Conservation (phyloP, 2,797 vertebrate species). For the Chaunax sp. region DNA sequence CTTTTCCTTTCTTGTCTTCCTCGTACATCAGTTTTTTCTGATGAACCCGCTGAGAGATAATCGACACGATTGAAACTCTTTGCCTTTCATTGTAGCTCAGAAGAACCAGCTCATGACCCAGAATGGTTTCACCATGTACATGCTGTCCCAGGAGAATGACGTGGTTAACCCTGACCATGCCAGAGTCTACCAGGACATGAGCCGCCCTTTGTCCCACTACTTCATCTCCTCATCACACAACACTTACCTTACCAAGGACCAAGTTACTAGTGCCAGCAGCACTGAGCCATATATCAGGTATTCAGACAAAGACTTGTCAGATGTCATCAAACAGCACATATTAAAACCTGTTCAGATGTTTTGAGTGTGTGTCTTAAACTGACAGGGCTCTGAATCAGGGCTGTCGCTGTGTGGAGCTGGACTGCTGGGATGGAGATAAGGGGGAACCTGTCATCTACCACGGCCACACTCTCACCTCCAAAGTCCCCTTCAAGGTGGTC, state of each 20-base stretch:
- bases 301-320: neutral
- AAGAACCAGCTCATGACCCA: slow-evolving; percentile 89
- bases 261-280: slow-evolving; percentile 94
- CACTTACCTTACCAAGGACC: slow-evolving; percentile 95
- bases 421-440: slow-evolving; percentile 96
- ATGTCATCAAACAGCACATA: neutral
- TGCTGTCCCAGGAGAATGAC: slow-evolving; percentile 90
- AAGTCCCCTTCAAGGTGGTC: slow-evolving; percentile 94
- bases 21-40: neutral
- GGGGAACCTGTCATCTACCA: slow-evolving; percentile 95
- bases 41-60: neutral
- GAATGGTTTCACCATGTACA: slow-evolving; percentile 97
- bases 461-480: slow-evolving; percentile 95
- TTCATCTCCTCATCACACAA: slow-evolving; percentile 91
- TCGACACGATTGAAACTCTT: neutral
- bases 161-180: slow-evolving; percentile 88
- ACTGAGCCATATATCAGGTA: slow-evolving; percentile 96
- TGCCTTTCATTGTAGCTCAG: slow-evolving; percentile 72
- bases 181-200: slow-evolving; percentile 92
- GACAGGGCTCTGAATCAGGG: slow-evolving; percentile 92
- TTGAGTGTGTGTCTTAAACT: slow-evolving; percentile 7
- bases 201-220: slow-evolving; percentile 90
- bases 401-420: slow-evolving; percentile 96
- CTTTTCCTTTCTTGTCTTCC: neutral
- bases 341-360: neutral